Conservation (phyloP, 2,113 vertebrate species). For the Sporophila hypoxantha region DNA sequence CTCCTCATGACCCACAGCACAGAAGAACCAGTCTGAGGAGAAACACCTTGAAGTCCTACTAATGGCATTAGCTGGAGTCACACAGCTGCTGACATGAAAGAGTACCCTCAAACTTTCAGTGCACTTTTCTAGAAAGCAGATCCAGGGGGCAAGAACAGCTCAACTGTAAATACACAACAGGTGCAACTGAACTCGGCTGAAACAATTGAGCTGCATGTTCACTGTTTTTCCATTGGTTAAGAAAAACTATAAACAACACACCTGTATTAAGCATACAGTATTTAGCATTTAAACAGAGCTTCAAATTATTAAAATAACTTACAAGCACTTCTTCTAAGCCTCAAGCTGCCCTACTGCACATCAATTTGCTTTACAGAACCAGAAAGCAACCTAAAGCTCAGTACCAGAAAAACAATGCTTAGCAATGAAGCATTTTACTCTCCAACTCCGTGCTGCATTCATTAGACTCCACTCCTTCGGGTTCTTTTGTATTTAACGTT, state of each 20-base stretch:
- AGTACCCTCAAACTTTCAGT: too few relatives aligned
- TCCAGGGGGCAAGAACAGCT: background rate
- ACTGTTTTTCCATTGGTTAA: rapidly evolving
- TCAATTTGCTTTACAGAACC: background rate
- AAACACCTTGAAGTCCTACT: background rate
- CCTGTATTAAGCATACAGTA: background rate
- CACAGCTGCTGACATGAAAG: background rate
- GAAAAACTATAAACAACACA: background rate
- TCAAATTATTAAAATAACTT: background rate
- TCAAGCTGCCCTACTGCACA: background rate
- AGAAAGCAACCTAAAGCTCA: background rate
- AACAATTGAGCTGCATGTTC: background rate
- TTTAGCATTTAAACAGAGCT: background rate
- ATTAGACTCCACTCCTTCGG: background rate
- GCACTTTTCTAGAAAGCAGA: background rate
- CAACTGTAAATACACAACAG: background rate
- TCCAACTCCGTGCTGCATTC: rapidly evolving
- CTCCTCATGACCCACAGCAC: background rate
- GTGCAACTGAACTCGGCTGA: background rate
- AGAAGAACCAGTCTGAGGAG: background rate
- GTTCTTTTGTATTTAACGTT: background rate
- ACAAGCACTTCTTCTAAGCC: background rate
- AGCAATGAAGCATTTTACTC: background rate
- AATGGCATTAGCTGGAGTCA: background rate
- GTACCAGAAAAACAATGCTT: rapidly evolving